These are phyloP conservation scores for Philereme transversata DNA, from an alignment of 2,888 invertebrate genomes.

Conservation along the genomic window DNA sequence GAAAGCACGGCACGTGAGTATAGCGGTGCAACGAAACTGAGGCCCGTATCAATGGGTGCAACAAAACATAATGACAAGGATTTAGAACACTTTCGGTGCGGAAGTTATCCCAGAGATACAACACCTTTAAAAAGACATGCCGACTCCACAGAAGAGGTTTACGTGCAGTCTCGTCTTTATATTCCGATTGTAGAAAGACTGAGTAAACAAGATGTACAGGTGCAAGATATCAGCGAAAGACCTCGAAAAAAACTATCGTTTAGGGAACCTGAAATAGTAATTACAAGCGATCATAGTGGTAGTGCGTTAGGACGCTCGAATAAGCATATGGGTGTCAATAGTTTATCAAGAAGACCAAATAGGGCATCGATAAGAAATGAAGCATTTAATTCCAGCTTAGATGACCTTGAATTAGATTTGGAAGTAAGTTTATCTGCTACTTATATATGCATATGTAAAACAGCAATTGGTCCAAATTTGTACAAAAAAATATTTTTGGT, in stretches of 20 bases:
- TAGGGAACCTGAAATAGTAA: conserved; percentile 91
- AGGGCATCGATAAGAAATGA: conserved; percentile 62
- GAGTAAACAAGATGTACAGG: conserved; percentile 56
- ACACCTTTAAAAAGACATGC: conserved; percentile 58
- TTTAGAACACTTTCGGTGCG: conserved; percentile 53
- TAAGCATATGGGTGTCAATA: conserved; percentile 76
- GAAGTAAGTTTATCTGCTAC: conserved; percentile 70
- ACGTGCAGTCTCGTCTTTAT: conserved; percentile 71
- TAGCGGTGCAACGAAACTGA: conserved; percentile 46
- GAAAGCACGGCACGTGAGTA: conserved; percentile 54
- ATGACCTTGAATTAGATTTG: conserved; percentile 83
- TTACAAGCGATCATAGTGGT: conserved; percentile 48
- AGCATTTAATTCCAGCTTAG: conserved; percentile 73
- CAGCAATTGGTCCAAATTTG: too few species aligned
- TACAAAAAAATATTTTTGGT: too few species aligned
- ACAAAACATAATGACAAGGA: conserved; percentile 65
- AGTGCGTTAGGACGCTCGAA: conserved; percentile 67
- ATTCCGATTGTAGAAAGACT: conserved; percentile 73
- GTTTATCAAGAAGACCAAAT: conserved; percentile 65
- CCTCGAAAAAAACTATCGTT: conserved; percentile 94
- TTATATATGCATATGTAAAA: too few species aligned
- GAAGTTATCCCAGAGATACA: conserved; percentile 54
- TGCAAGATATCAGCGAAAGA: conserved; percentile 76
- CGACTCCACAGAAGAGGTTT: conserved; percentile 69
- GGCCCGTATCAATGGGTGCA: conserved; percentile 73